Conservation (phyloP, 1,140 invertebrate species). For the Arctopsyche grandis region DNA sequence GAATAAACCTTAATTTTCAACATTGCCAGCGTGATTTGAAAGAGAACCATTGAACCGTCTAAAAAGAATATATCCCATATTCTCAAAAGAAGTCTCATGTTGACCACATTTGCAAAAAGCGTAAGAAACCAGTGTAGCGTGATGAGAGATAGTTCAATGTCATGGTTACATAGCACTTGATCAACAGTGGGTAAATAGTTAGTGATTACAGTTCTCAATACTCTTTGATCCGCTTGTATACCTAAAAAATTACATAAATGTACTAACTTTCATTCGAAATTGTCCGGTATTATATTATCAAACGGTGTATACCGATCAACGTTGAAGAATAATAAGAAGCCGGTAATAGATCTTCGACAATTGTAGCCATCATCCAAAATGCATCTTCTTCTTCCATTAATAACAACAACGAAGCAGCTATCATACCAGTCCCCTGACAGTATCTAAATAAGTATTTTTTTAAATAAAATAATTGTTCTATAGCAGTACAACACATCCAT, state of each 20-base stretch:
- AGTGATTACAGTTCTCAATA: conserved; percentile 89
- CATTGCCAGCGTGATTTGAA: conserved; percentile 95
- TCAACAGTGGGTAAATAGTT: conserved; percentile 92
- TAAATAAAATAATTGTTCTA: conserved; percentile 27
- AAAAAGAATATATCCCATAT: conserved; percentile 98
- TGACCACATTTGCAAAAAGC: conserved; percentile 97
- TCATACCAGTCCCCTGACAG: conserved; percentile 97
- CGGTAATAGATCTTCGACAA: conserved; percentile 97
- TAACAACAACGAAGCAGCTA: conserved; percentile 93
- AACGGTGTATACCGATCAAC: conserved; percentile 75
- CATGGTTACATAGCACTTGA: conserved; percentile 89
- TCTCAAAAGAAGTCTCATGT: conserved; percentile 93
- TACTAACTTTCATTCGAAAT: neutral
- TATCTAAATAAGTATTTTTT: conserved; percentile 68
- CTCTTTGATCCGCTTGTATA: conserved; percentile 93
- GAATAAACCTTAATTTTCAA: conserved; percentile 82
- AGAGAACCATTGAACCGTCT: conserved; percentile 95
- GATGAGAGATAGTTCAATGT: conserved; percentile 96
- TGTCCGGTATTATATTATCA: neutral
- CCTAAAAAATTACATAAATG: conserved; percentile 61
- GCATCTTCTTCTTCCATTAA: conserved; percentile 98
- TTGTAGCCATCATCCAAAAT: conserved; percentile 98
- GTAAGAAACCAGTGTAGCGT: conserved; percentile 98
- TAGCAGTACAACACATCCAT: too few species aligned
- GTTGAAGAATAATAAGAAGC: conserved; percentile 98